Percentiles rank a stretch among this genome's conserved stretches.
phyloP scores from a whole-genome alignment of 2,113 vertebrate species.

The Lagopus leucura region DNA sequence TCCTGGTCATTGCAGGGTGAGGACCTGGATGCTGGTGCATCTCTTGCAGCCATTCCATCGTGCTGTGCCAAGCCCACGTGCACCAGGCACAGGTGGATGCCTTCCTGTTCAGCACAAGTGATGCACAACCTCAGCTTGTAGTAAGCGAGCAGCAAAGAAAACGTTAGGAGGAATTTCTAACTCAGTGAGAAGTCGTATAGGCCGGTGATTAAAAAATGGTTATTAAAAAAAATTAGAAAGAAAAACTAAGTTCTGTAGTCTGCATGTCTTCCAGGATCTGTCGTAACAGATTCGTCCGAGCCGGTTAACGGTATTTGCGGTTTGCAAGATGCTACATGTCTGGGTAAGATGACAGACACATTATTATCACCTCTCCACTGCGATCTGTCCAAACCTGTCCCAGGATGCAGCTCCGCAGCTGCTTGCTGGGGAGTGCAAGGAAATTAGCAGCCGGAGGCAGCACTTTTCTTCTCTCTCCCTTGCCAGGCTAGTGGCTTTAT shows the following conservation, averaged over 20 bases:
- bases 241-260: conserved; percentile 20
- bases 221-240: conserved; percentile 54
- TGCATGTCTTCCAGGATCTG: conserved; percentile 76
- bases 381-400: conserved; percentile 88
- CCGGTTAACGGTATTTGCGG: conserved; percentile 91
- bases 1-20: fast-evolving
- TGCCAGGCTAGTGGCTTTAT: conserved; percentile 67
- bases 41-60: not conserved
- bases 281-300: conserved; percentile 84
- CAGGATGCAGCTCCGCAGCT: conserved; percentile 77
- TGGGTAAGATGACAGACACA: conserved; percentile 87
- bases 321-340: conserved; percentile 89
- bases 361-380: conserved; percentile 92
- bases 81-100: fast-evolving
- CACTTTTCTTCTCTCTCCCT: conserved; percentile 26
- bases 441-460: conserved; percentile 79
- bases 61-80: not conserved
- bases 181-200: conserved; percentile 16
- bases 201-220: conserved; percentile 42
- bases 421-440: conserved; percentile 68
- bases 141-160: not conserved
- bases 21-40: fast-evolving
- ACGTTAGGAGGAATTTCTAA: not conserved
- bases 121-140: fast-evolving
- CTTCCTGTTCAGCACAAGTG: fast-evolving